Conservation (phyloP, 1,140 invertebrate species). For the Pentalonia nigronervosa region DNA sequence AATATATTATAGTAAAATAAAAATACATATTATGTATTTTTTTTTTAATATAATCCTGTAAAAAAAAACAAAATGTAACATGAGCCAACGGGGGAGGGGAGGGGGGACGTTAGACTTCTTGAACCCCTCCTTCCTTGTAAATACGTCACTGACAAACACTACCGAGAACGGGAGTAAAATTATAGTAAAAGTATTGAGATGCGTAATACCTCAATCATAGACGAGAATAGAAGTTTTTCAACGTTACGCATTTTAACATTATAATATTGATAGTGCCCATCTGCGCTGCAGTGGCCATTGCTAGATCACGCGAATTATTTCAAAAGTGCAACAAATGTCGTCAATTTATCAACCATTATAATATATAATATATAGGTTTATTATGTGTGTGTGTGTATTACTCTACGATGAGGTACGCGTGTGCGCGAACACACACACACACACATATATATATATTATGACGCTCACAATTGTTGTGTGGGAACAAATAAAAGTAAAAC, state of each 20-base stretch:
- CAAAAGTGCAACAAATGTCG: neutral
- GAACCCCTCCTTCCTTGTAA: too few species aligned
- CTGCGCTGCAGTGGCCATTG: neutral
- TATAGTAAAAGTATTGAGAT: neutral
- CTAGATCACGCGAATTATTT: neutral
- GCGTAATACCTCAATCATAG: neutral
- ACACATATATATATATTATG: neutral
- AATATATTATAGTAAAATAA: too few species aligned
- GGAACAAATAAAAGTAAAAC: constrained; percentile 43
- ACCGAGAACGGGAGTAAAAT: too few species aligned
- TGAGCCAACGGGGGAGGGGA: too few species aligned
- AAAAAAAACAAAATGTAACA: too few species aligned
- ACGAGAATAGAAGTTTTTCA: neutral
- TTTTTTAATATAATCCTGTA: too few species aligned
- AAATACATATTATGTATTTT: too few species aligned
- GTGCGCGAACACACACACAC: too few species aligned
- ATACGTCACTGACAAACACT: neutral
- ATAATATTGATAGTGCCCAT: neutral
- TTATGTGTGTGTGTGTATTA: too few species aligned
- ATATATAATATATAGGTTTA: neutral
- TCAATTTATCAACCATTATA: neutral
- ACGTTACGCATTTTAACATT: neutral
- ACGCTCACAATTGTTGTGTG: neutral
- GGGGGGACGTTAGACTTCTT: too few species aligned
- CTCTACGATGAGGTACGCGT: neutral